Percentiles rank a stretch among this genome's conserved stretches.
These are phyloP conservation scores for Eristalis intricaria DNA, from an alignment of 2,888 invertebrate genomes.

Conservation along the genomic window DNA sequence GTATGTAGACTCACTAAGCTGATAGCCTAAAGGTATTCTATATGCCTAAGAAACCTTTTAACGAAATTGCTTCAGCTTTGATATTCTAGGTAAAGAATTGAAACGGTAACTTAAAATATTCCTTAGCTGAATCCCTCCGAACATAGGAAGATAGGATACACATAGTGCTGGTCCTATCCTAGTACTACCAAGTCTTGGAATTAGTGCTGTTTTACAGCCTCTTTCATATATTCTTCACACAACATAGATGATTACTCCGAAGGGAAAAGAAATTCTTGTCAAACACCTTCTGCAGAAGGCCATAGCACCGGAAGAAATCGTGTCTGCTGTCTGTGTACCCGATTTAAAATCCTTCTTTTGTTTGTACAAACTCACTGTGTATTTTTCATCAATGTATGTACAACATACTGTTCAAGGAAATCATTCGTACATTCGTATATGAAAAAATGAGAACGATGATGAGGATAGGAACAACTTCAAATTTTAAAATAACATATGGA, in stretches of 20 bases:
- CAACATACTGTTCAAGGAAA: constrained; percentile 9
- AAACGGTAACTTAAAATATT: constrained; percentile 33
- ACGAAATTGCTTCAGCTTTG: constrained; percentile 64
- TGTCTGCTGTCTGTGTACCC: not conserved
- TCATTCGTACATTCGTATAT: not conserved
- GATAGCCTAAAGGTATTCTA: constrained; percentile 43
- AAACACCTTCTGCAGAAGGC: not conserved
- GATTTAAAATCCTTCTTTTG: constrained; percentile 2
- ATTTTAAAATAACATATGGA: constrained; percentile 36
- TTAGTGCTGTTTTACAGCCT: not conserved
- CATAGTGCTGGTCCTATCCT: no score
- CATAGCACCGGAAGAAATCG: not conserved
- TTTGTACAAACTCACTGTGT: not conserved
- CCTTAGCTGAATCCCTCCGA: not conserved
- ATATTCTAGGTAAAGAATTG: constrained; percentile 31
- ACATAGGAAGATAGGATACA: no score
- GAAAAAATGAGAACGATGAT: not conserved
- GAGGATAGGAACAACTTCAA: constrained; percentile 6
- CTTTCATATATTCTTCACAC: not conserved
- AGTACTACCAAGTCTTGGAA: no score
- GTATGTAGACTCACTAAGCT: constrained; percentile 64
- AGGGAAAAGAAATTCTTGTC: not conserved
- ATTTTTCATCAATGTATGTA: not conserved
- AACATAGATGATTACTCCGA: not conserved
- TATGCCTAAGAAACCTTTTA: constrained; percentile 62